Evolutionary conservation across 2,888 invertebrate genomes (phyloP).

Genomic region (Noctua pronuba): DNA sequence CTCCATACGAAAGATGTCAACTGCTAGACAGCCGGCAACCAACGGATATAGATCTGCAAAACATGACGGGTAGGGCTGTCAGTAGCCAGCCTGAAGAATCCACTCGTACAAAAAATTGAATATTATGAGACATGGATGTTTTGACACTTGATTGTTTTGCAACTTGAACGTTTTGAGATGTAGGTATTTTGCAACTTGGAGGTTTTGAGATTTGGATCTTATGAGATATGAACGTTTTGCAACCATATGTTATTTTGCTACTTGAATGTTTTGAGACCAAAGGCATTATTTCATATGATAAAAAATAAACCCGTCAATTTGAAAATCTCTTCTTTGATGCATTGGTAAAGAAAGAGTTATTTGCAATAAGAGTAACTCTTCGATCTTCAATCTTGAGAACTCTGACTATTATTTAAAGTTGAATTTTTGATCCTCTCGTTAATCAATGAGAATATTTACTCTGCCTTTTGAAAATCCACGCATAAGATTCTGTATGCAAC

Average conservation of each 20-base stretch:
- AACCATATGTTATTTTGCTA: too few species aligned
- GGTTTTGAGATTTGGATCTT: too few species aligned
- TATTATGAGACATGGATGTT: too few species aligned
- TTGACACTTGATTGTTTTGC: too few species aligned
- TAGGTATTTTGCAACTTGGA: too few species aligned
- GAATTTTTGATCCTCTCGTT: background rate
- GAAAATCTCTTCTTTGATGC: background rate
- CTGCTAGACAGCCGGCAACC: slow-evolving; percentile 65
- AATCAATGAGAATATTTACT: background rate
- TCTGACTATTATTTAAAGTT: background rate
- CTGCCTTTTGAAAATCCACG: background rate
- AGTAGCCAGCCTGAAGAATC: background rate
- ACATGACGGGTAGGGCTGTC: slow-evolving; percentile 59
- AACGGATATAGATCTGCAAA: slow-evolving; percentile 75
- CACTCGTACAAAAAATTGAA: too few species aligned
- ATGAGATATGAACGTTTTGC: too few species aligned
- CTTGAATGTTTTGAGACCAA: too few species aligned
- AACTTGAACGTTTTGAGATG: too few species aligned
- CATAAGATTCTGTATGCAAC: background rate
- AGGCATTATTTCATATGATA: background rate
- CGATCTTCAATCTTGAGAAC: background rate
- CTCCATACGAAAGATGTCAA: slow-evolving; percentile 69
- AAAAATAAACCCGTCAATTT: background rate
- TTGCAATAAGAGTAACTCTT: background rate
- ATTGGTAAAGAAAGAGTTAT: background rate